These are phyloP conservation scores for Zingel zingel DNA, from an alignment of 2,113 vertebrate species.

Conservation along the genomic window DNA sequence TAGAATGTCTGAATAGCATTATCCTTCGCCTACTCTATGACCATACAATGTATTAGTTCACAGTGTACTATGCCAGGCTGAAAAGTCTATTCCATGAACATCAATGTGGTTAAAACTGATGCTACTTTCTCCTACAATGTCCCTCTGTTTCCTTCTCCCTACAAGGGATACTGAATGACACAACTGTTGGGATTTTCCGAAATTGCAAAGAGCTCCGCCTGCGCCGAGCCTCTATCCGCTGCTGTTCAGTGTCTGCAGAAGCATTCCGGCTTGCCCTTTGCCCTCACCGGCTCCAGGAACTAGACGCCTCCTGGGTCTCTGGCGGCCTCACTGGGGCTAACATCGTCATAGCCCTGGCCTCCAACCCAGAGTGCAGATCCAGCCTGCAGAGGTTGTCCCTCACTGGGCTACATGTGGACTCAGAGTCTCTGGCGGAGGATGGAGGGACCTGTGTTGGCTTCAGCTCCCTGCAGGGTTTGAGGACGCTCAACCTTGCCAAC, in stretches of 20 bases:
- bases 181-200: constrained; percentile 93
- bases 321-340: constrained; percentile 91
- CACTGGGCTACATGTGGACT: constrained; percentile 87
- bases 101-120: constrained; percentile 35
- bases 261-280: constrained; percentile 93
- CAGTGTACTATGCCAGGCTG: constrained; percentile 1
- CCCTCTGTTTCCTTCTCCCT: constrained; percentile 55
- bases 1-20: background rate
- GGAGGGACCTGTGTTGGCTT: constrained; percentile 87
- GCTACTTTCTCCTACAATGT: constrained; percentile 46
- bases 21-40: background rate
- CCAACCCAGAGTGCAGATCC: constrained; percentile 85
- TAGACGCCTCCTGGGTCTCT: constrained; percentile 92
- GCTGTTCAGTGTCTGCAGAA: constrained; percentile 90
- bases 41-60: constrained; percentile 5
- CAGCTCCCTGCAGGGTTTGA: constrained; percentile 87
- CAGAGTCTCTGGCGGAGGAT: constrained; percentile 81
- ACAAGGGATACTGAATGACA: constrained; percentile 92
- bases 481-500: constrained; percentile 88
- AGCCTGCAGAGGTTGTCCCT: constrained; percentile 87
- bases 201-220: constrained; percentile 89
- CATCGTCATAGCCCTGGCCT: constrained; percentile 90
- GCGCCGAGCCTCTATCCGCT: constrained; percentile 89
- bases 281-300: constrained; percentile 93
- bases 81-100: constrained; percentile 41